Evolutionary conservation across 2,888 invertebrate species (phyloP), one percentile per base, ranked within the genome.

Genomic region (Drosophila macrothrix): DNA sequence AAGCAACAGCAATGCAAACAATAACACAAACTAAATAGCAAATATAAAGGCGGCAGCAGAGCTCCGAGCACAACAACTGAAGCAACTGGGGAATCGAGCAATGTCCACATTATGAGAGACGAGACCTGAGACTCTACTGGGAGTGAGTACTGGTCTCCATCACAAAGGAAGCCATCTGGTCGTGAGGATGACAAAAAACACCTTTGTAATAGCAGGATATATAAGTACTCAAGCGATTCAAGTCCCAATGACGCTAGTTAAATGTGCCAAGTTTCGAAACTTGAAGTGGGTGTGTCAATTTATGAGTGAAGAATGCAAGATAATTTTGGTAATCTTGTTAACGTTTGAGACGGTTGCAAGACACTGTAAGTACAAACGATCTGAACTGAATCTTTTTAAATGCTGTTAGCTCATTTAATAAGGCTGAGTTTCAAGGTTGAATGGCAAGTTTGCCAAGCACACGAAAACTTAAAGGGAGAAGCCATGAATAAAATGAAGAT

Each of bases 51-150:
- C 9, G 53, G 54, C 80, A 67, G 35, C 35, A 10, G n/a, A 19
- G 46, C 58, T 37, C 50, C 55, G 52, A 82, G 71, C 41, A 46
- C 58, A 67, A 66, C 76, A 78, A 86, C 73, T 74, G 78, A 58
- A 67, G 67, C 73, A 69, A 73, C 84, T 80, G 70, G 83, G 89
- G 88, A 83, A 31, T 73, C 73, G 73, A 50, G 58, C 70, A 35
- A 16, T 35, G 35, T 16, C 35, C 35, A 35, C 16, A 73, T 75
- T 77, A 85, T 82, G 80, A 67, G 72, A 60, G 19, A 69, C 66
- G 60, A 68, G 60, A 33, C 39, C 61, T 25, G 52, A 56, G 65
- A 58, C 22, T 25, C 6, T 25, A 25, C 25, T 16, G 9, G 46
- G 46, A 53, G 31, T 31, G 46, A 53, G 31, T 31, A 41, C 28